phyloP scores from a whole-genome alignment of 2,113 vertebrate genomes.

The Camelus dromedarius region DNA sequence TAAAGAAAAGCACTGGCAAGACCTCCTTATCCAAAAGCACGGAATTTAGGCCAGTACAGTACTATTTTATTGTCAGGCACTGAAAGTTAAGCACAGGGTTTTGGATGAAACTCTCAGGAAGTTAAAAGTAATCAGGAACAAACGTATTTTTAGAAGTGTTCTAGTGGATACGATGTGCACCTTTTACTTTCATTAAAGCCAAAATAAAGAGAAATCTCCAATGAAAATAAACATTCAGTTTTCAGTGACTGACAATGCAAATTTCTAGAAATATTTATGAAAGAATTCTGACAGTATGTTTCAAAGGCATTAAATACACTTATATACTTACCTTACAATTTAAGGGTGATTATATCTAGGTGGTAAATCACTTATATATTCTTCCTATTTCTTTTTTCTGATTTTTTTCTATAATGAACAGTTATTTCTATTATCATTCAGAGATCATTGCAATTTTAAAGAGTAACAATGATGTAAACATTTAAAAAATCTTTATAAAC shows the following conservation, averaged over 20 bases:
- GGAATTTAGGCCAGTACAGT: not conserved
- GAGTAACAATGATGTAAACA: not conserved
- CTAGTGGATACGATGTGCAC: not conserved
- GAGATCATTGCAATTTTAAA: not conserved
- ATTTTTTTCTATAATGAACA: not conserved
- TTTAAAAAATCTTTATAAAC: not conserved
- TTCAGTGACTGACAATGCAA: not conserved
- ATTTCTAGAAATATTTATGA: not conserved
- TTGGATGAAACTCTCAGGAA: not conserved
- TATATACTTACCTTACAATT: not conserved
- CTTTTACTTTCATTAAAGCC: not conserved
- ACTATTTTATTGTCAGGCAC: not conserved
- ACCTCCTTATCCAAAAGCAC: not conserved
- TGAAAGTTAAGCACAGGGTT: not conserved
- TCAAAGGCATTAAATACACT: not conserved
- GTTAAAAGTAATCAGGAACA: not conserved
- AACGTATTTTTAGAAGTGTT: not conserved
- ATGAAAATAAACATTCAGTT: conserved; percentile 39
- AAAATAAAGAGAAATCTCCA: not conserved
- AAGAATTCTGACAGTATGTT: not conserved
- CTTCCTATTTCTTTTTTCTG: not conserved
- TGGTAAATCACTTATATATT: not conserved
- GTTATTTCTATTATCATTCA: not conserved
- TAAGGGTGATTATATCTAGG: not conserved
- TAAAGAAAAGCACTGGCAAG: not conserved